phyloP scores from a whole-genome alignment of 2,888 invertebrate genomes.

The Atrina japonica region DNA sequence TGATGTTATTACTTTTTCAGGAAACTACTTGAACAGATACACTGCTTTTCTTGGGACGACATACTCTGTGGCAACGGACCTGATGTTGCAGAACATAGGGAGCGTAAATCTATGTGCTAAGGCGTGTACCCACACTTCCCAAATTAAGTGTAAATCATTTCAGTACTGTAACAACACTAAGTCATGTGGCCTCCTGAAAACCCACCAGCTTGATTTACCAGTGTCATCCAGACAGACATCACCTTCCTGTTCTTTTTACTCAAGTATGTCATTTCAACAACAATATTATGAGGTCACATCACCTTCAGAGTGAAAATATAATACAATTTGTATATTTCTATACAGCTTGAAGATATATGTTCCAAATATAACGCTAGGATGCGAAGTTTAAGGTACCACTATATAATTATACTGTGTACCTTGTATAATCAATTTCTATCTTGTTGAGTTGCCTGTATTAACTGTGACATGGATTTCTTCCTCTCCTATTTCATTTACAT shows the following conservation, averaged over 20 bases:
- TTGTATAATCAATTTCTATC: too few relatives aligned
- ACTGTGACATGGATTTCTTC: too few relatives aligned
- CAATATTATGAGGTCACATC: conserved; percentile 1
- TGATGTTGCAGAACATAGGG: conserved; percentile 37
- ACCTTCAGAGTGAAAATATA: too few relatives aligned
- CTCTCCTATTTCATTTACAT: too few relatives aligned
- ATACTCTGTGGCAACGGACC: conserved; percentile 48
- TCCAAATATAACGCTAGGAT: too few relatives aligned
- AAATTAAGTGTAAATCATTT: conserved; percentile 52
- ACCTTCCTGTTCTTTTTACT: conserved; percentile 49
- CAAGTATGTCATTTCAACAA: conserved; percentile 44
- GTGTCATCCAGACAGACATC: neutral
- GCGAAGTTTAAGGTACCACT: too few relatives aligned
- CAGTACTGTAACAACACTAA: conserved; percentile 49
- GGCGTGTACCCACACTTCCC: conserved; percentile 30
- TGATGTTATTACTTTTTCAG: too few relatives aligned
- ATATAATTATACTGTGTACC: too few relatives aligned
- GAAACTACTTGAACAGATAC: conserved; percentile 59
- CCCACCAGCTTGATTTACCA: conserved; percentile 44
- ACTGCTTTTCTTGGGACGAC: conserved; percentile 53
- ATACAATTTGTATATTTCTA: too few relatives aligned
- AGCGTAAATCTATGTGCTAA: conserved; percentile 60
- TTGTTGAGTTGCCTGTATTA: too few relatives aligned
- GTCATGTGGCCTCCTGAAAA: conserved; percentile 46
- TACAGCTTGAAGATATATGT: too few relatives aligned